Evolutionary conservation across 1,140 invertebrate genomes (phyloP).

Genomic region (Heliconius himera): DNA sequence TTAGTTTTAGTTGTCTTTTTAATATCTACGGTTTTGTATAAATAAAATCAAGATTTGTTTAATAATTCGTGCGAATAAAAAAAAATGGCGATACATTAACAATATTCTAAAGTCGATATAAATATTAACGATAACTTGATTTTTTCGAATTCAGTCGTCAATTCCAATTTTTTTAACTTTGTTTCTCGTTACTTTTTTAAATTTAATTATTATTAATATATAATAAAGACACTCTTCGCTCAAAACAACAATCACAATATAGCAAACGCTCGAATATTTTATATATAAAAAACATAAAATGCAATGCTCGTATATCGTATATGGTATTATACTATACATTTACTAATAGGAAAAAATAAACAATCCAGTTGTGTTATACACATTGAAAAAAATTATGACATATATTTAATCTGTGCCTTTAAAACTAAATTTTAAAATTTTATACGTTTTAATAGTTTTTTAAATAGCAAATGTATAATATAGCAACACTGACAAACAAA

Average conservation of each 20-base stretch:
- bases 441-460: not conserved
- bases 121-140: not conserved
- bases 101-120: not conserved
- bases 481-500: constrained; percentile 13
- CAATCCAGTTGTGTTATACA: constrained; percentile 1
- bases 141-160: not conserved
- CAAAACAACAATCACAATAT: constrained; percentile 8
- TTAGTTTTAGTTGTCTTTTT: too few relatives aligned
- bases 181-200: not conserved
- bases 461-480: constrained; percentile 1
- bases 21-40: too few relatives aligned
- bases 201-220: not conserved
- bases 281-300: constrained; percentile 4
- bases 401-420: not conserved
- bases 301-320: not conserved
- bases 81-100: not conserved
- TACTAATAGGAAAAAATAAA: not conserved
- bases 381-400: not conserved
- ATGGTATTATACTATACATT: not conserved
- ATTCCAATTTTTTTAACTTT: not conserved
- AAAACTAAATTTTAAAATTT: not conserved
- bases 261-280: constrained; percentile 8
- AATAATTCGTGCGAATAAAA: not conserved
- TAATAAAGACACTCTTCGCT: constrained; percentile 10
- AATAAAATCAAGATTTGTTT: too few relatives aligned